A percentile compares a stretch with the other conserved stretches of the same genome.
These are phyloP conservation scores for Nymphalis io DNA, from an alignment of 1,140 invertebrate species.

Conservation along the genomic window DNA sequence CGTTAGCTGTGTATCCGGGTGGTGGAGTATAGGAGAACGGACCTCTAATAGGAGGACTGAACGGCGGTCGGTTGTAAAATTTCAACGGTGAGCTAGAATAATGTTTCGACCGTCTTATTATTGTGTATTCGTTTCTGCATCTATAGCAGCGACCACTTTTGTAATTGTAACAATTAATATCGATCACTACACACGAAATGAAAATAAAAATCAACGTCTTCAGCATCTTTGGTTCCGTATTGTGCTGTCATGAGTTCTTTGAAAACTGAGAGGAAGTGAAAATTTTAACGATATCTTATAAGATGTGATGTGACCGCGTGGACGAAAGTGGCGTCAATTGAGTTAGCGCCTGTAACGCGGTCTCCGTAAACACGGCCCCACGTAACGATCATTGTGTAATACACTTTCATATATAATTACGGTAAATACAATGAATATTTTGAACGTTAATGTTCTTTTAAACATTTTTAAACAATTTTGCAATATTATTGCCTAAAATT, in stretches of 20 bases:
- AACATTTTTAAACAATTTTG: background rate
- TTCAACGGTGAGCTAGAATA: constrained; percentile 53
- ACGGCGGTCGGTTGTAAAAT: constrained; percentile 58
- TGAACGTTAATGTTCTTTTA: background rate
- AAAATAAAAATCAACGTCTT: constrained; percentile 39
- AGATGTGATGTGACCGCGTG: constrained; percentile 36
- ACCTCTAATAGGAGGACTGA: constrained; percentile 44
- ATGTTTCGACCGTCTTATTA: constrained; percentile 66
- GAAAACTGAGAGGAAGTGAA: constrained; percentile 66
- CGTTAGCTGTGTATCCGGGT: constrained; percentile 51
- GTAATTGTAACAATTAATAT: constrained; percentile 38
- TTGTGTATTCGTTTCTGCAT: constrained; percentile 41
- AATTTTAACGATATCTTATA: constrained; percentile 59
- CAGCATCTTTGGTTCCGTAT: constrained; percentile 37
- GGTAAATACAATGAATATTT: constrained; percentile 11
- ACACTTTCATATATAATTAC: constrained; percentile 27
- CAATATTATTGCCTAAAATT: background rate
- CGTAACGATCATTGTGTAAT: constrained; percentile 23
- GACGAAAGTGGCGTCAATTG: constrained; percentile 71
- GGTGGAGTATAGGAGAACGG: constrained; percentile 63
- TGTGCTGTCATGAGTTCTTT: constrained; percentile 17
- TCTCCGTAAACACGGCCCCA: constrained; percentile 6
- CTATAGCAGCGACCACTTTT: constrained; percentile 31
- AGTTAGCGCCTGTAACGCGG: constrained; percentile 52
- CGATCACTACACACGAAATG: constrained; percentile 47